Evolutionary conservation across 2,113 vertebrate genomes (phyloP).

Genomic region (Fregata magnificens): DNA sequence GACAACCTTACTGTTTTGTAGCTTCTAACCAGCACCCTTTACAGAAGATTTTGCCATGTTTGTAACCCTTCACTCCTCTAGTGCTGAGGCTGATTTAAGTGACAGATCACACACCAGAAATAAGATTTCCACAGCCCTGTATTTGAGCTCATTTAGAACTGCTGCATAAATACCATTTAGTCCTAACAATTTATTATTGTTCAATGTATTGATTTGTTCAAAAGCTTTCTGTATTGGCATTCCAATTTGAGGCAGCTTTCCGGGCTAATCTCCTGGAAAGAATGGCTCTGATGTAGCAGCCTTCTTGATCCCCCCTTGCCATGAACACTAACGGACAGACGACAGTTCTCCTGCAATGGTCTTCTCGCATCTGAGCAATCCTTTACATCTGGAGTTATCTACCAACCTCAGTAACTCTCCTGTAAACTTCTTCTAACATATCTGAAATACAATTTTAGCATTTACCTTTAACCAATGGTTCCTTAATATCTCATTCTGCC

Average conservation of each 20-base stretch:
- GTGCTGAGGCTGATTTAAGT: neutral
- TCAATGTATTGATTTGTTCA: constrained; percentile 36
- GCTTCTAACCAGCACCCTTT: neutral
- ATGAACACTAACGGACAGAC: neutral
- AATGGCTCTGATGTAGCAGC: neutral
- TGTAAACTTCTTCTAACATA: neutral
- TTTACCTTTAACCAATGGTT: neutral
- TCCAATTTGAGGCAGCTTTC: constrained; percentile 31
- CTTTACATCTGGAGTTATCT: neutral
- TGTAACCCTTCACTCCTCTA: neutral
- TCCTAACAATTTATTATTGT: constrained; percentile 17
- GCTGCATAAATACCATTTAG: neutral
- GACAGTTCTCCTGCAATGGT: neutral
- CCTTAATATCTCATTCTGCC: neutral
- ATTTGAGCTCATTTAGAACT: neutral
- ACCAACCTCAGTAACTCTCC: neutral
- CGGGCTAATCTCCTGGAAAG: constrained; percentile 4
- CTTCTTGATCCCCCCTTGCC: neutral
- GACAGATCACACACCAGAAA: neutral
- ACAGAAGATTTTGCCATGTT: neutral
- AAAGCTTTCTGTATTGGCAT: constrained; percentile 43
- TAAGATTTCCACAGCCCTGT: neutral
- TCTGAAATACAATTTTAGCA: neutral
- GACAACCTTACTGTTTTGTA: neutral
- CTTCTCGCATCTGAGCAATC: neutral